A percentile compares a stretch with the other conserved stretches of the same genome.
Conservation (phyloP, 2,888 invertebrate genomes). For the Aleiodes testaceus region DNA sequence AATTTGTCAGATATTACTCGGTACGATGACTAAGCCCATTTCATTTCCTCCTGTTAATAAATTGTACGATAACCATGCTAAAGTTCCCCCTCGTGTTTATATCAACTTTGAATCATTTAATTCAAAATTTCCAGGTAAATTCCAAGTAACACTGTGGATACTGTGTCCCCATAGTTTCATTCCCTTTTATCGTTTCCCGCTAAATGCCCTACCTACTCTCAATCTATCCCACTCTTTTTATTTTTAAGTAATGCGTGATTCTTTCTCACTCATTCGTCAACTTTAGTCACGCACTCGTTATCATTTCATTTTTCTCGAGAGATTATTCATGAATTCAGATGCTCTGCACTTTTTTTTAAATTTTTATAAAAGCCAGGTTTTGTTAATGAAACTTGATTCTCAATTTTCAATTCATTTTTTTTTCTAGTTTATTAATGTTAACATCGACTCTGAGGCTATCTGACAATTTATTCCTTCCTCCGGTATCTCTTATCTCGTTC, state of each 20-base stretch:
- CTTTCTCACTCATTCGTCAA: slow-evolving; percentile 9
- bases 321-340: slow-evolving; percentile 6
- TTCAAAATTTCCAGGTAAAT: slow-evolving; percentile 57
- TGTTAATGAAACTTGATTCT: background rate
- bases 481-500: slow-evolving; percentile 49
- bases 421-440: background rate
- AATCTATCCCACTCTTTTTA: slow-evolving; percentile 2
- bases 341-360: background rate
- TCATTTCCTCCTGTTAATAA: slow-evolving; percentile 44
- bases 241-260: background rate
- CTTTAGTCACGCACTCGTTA: slow-evolving; percentile 20
- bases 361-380: too few species aligned
- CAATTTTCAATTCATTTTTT: slow-evolving; percentile 1
- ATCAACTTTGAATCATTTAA: slow-evolving; percentile 56
- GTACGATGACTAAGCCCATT: slow-evolving; percentile 63
- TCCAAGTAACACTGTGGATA: slow-evolving; percentile 43
- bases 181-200: slow-evolving; percentile 21
- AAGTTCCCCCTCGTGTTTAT: slow-evolving; percentile 45
- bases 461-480: slow-evolving; percentile 54
- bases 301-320: background rate
- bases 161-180: slow-evolving; percentile 20
- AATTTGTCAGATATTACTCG: slow-evolving; percentile 27
- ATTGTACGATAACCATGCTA: slow-evolving; percentile 37
- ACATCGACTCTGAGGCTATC: slow-evolving; percentile 44
- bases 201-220: slow-evolving; percentile 18